phyloP scores from a whole-genome alignment of 2,888 invertebrate species.

The Perizoma flavofasciatum region DNA sequence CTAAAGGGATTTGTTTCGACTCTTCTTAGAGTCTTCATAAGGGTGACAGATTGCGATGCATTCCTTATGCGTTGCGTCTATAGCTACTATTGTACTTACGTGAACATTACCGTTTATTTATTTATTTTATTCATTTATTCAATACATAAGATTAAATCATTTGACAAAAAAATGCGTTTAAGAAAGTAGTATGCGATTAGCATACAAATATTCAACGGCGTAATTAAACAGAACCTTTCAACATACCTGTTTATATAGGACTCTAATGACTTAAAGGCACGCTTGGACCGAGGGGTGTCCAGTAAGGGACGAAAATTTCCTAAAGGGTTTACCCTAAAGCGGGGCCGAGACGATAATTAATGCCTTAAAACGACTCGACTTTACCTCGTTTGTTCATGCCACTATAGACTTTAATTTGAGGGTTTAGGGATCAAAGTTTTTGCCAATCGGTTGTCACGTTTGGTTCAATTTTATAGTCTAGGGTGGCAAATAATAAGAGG shows the following conservation, averaged over 20 bases:
- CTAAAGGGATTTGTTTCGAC: too few relatives aligned
- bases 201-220: conserved; percentile 54
- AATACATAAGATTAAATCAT: too few relatives aligned
- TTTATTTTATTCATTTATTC: too few relatives aligned
- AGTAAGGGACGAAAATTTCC: conserved; percentile 78
- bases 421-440: conserved; percentile 44
- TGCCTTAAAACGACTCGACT: conserved; percentile 75
- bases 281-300: conserved; percentile 79
- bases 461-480: conserved; percentile 79
- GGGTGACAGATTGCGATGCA: too few relatives aligned
- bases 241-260: conserved; percentile 74
- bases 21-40: too few relatives aligned
- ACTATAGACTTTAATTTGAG: conserved; percentile 44
- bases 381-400: conserved; percentile 34
- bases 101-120: too few relatives aligned
- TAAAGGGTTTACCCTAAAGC: conserved; percentile 81
- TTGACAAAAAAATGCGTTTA: too few relatives aligned
- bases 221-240: conserved; percentile 67
- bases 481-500: conserved; percentile 81
- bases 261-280: conserved; percentile 75
- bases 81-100: too few relatives aligned
- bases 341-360: conserved; percentile 78
- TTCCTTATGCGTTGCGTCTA: too few relatives aligned
- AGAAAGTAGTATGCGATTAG: conserved; percentile 35
- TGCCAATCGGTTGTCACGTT: conserved; percentile 51